These are phyloP conservation scores for Acropora tenuis DNA, from an alignment of 64 coral and sea anemone species.

Conservation along the genomic window DNA sequence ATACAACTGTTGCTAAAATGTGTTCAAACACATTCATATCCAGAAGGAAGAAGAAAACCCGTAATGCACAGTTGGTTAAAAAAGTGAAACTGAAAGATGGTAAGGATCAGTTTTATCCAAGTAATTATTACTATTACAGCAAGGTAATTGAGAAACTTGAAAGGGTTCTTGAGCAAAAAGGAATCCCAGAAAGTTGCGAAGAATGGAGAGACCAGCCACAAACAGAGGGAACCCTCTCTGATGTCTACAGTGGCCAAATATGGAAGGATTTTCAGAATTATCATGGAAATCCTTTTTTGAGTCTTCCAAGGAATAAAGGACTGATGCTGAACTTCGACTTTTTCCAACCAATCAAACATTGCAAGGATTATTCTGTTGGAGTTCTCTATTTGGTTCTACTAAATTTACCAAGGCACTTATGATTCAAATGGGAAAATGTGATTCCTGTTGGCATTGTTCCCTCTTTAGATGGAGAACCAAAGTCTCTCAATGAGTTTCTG, in stretches of 20 bases:
- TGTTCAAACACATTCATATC: conserved; percentile 36
- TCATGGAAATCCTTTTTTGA: conserved; percentile 6
- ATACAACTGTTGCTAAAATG: conserved; percentile 27
- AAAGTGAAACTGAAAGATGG: conserved; percentile 39
- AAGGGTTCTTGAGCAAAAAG: conserved; percentile 9
- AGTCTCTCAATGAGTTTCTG: background rate
- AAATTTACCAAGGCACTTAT: background rate
- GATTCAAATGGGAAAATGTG: background rate
- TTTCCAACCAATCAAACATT: conserved; percentile 20
- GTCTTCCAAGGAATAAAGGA: conserved; percentile 5
- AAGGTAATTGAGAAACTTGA: conserved; percentile 60
- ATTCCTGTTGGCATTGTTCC: background rate
- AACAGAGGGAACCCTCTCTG: conserved; percentile 11
- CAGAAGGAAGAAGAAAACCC: conserved; percentile 19
- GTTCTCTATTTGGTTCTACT: conserved; percentile 14
- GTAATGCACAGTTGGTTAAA: conserved; percentile 1
- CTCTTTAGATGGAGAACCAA: background rate
- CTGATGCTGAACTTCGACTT: conserved; percentile 42
- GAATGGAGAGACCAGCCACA: conserved; percentile 23
- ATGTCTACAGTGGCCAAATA: conserved; percentile 53
- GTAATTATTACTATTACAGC: conserved; percentile 59
- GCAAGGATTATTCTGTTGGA: conserved; percentile 11
- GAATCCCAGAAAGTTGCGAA: conserved; percentile 51
- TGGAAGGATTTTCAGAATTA: conserved; percentile 34
- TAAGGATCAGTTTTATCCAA: conserved; percentile 19